Evolutionary conservation across 1,140 invertebrate genomes (phyloP).

Genomic region (Meloidogyne floridensis): DNA sequence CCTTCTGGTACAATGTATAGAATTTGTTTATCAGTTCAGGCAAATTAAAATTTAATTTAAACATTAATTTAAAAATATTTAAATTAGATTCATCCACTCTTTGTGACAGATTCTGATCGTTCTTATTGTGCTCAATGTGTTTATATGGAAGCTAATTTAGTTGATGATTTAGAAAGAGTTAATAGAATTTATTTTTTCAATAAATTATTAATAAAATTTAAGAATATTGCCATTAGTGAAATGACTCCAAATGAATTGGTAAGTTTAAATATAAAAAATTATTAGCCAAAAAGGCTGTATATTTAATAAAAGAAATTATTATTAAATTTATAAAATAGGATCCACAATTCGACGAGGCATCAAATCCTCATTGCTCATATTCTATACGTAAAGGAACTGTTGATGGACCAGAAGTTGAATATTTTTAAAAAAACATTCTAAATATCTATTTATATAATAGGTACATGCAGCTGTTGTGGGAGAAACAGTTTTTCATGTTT

Average conservation of each 20-base stretch:
- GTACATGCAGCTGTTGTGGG: constrained; percentile 55
- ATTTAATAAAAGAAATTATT: neutral
- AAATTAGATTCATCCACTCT: constrained; percentile 63
- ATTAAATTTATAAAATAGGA: constrained; percentile 25
- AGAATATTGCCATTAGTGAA: constrained; percentile 44
- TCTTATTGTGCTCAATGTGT: constrained; percentile 65
- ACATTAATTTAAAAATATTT: constrained; percentile 5
- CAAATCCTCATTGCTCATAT: constrained; percentile 58
- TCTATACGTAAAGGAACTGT: constrained; percentile 61
- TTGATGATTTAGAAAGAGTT: constrained; percentile 57
- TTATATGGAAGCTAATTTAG: constrained; percentile 63
- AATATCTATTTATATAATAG: constrained; percentile 2
- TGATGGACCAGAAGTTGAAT: constrained; percentile 55
- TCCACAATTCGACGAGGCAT: constrained; percentile 62
- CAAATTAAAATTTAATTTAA: constrained; percentile 20
- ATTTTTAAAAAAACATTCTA: neutral
- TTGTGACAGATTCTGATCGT: constrained; percentile 62
- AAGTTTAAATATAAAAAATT: too few species aligned
- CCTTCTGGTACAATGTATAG: constrained; percentile 61
- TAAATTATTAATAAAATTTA: neutral
- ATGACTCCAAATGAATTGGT: constrained; percentile 35
- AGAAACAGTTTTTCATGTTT: constrained; percentile 62
- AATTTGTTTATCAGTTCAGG: constrained; percentile 44
- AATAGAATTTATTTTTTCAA: neutral
- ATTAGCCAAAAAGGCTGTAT: neutral